Evolutionary conservation across 2,113 vertebrate genomes (phyloP).

Genomic region (Lanius collurio): DNA sequence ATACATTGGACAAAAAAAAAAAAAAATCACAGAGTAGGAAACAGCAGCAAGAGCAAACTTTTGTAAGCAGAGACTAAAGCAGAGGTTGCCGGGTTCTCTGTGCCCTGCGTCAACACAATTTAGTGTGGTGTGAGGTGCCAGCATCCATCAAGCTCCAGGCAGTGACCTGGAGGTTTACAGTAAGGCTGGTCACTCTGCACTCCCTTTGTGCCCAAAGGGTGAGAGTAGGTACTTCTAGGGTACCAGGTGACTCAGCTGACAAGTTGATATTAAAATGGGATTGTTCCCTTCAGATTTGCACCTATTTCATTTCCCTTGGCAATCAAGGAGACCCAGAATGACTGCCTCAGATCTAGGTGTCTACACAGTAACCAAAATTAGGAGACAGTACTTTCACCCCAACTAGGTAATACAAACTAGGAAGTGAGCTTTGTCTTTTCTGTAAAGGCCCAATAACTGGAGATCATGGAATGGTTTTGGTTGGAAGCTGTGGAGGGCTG

Average conservation of each 20-base stretch:
- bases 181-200: not conserved
- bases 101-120: accelerated
- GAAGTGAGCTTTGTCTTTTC: not conserved
- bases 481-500: not conserved
- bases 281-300: not conserved
- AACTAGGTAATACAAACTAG: not conserved
- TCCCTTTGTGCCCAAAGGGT: not conserved
- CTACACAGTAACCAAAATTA: not conserved
- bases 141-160: not conserved
- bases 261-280: not conserved
- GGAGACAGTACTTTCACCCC: not conserved
- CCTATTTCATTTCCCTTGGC: not conserved
- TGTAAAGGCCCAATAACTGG: not conserved
- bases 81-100: not conserved
- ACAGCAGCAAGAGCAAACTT: not conserved
- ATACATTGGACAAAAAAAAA: accelerated
- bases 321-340: not conserved
- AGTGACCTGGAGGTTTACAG: not conserved
- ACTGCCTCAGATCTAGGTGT: not conserved
- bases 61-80: not conserved
- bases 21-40: not conserved
- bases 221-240: not conserved
- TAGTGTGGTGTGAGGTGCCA: not conserved
- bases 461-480: not conserved
- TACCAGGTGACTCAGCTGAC: not conserved